A percentile compares a stretch with the other conserved stretches of the same genome.
Evolutionary conservation across 2,888 invertebrate species (phyloP).

Genomic region (Pachycephus smyrnensis): DNA sequence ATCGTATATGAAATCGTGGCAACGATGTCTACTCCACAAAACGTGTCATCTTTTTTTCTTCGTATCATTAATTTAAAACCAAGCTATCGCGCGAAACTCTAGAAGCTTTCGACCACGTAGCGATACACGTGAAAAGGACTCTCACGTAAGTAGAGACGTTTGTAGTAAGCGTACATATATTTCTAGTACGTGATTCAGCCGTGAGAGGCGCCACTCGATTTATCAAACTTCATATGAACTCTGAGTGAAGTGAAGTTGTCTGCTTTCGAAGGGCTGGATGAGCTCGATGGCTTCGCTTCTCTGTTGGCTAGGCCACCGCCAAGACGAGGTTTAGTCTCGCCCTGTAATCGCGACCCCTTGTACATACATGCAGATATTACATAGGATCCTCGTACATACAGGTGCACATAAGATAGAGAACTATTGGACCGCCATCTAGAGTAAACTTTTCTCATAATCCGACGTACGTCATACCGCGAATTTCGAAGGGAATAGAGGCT

Average conservation of each 20-base stretch:
- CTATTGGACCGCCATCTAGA: not conserved
- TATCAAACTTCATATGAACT: constrained; percentile 6
- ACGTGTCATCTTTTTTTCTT: not conserved
- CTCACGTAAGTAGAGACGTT: not conserved
- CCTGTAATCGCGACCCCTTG: not conserved
- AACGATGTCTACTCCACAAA: not conserved
- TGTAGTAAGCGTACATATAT: not conserved
- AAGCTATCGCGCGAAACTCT: not conserved
- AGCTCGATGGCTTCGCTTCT: not conserved
- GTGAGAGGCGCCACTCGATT: constrained; percentile 2
- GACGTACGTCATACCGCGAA: not conserved
- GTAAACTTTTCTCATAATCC: not conserved
- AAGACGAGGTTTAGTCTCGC: constrained; percentile 1
- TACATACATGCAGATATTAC: not conserved
- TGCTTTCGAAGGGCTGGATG: not conserved
- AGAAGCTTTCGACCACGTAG: not conserved
- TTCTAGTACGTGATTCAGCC: not conserved
- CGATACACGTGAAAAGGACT: not conserved
- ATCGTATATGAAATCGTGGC: not conserved
- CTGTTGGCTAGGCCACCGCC: not conserved
- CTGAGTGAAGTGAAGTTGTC: not conserved
- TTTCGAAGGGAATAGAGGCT: not conserved
- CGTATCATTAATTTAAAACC: not conserved
- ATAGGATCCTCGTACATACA: not conserved
- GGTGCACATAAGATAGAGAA: not conserved